phyloP scores from a whole-genome alignment of 92 coral and sea anemone genomes.

The Heteractis magnifica region DNA sequence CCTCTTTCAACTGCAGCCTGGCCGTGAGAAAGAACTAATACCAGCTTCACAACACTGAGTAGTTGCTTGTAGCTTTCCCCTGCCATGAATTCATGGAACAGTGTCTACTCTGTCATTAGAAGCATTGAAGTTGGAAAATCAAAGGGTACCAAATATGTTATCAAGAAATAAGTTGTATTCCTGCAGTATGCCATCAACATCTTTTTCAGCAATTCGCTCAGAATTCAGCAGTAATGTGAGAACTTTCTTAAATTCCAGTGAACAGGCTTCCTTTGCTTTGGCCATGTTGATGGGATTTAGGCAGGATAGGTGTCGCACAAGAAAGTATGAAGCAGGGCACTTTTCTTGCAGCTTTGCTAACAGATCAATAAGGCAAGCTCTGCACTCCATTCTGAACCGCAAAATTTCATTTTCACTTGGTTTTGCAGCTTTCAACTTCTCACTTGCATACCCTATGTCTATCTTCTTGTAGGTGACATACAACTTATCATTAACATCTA shows the following conservation, averaged over 20 bases:
- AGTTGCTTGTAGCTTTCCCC: too few species aligned
- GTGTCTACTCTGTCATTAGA: too few species aligned
- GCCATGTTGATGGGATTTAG: constrained; percentile 52
- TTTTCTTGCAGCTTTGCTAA: constrained; percentile 42
- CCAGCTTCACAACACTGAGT: constrained; percentile 55
- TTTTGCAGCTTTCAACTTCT: constrained; percentile 41
- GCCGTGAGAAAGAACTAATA: constrained; percentile 55
- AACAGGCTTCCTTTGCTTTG: constrained; percentile 29
- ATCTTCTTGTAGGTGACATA: constrained; percentile 38
- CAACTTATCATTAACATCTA: constrained; percentile 35
- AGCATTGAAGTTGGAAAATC: constrained; percentile 22
- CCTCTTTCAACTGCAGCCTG: constrained; percentile 63
- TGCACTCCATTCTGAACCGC: constrained; percentile 62
- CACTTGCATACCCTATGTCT: constrained; percentile 50
- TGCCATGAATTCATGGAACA: too few species aligned
- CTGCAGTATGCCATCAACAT: too few species aligned
- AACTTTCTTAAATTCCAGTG: constrained; percentile 52
- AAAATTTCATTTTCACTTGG: constrained; percentile 48
- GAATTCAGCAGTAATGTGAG: constrained; percentile 42
- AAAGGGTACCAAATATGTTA: constrained; percentile 53
- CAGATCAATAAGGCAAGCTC: constrained; percentile 54
- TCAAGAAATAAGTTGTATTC: constrained; percentile 41
- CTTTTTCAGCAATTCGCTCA: too few species aligned
- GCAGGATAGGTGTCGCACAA: constrained; percentile 22
- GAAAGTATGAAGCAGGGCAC: constrained; percentile 48